Evolutionary conservation across 2,113 vertebrate genomes (phyloP).

Genomic region (Mungos mungo): DNA sequence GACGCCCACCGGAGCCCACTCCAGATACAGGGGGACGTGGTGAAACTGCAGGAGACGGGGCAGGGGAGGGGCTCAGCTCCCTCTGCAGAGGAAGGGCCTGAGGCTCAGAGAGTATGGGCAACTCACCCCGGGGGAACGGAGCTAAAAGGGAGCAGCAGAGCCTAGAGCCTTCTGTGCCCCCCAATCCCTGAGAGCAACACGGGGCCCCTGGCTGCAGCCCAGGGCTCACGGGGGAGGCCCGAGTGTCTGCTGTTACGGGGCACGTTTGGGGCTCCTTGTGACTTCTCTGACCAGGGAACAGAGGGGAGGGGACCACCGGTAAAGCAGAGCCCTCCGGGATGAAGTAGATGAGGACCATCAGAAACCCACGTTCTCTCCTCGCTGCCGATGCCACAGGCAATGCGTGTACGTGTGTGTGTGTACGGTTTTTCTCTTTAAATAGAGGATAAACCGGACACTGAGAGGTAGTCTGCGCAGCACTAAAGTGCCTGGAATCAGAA

Average conservation of each 20-base stretch:
- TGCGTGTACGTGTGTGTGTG: accelerated
- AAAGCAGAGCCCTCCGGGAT: background rate
- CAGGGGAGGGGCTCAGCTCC: background rate
- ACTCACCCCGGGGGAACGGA: accelerated
- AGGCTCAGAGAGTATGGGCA: background rate
- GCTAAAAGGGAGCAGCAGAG: background rate
- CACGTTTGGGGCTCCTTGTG: accelerated
- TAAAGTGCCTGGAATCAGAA: background rate
- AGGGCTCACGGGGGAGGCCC: background rate
- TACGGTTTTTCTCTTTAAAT: background rate
- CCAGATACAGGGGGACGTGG: conserved; percentile 92
- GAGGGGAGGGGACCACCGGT: accelerated
- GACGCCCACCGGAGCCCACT: conserved; percentile 95
- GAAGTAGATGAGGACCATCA: accelerated
- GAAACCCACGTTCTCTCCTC: accelerated
- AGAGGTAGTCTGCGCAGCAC: accelerated
- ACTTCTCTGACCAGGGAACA: accelerated
- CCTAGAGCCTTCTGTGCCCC: background rate
- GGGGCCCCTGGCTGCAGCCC: accelerated
- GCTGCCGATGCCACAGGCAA: background rate
- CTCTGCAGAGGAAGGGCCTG: accelerated
- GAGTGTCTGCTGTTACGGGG: no score
- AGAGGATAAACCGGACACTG: background rate
- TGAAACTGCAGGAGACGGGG: conserved; percentile 80
- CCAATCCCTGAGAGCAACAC: background rate